Evolutionary conservation across 2,888 invertebrate genomes (phyloP), one percentile per base, ranked within the genome.

Genomic region (Arrhopalites spinosus): DNA sequence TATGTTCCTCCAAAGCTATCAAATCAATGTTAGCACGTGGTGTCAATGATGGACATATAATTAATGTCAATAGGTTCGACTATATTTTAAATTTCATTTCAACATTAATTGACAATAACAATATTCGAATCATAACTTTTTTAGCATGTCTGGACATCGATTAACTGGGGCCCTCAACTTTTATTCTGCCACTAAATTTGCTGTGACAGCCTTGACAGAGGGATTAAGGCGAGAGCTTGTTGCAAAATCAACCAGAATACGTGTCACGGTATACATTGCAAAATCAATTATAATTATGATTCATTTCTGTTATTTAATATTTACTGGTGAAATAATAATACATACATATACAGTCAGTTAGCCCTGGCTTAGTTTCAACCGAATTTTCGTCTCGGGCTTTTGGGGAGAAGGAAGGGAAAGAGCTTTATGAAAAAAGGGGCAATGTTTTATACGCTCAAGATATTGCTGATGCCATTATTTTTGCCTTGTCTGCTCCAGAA

Each of bases 391-490:
- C 25, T 25, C 45, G 78, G 11, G 68, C 79, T 2, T 78, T 79
- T 29, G 78, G 78, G 7, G 78, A 75, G 45, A 85, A 79, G 83
- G 83, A 77, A 82, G 84, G 81, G 81, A 11, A 81, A 11, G 84
- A 83, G 47, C 83, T 85, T 25, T 85, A 86, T 67, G 50, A 45
- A 29, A 84, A 85, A 13, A n/a, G 45, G 17, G 83, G 86, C 78
- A 87, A 88, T 56, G n/a, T 36, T 43, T 86, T 90, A 5, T 85
- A 88, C 67, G 84, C 90, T 0, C 84, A 86, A 59, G 91, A 91
- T 83, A 86, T 92, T 7, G 90, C 90, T 0, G 87, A 89, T 77
- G 88, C 90, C 1, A 88, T 90, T 0, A 77, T 89, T 15, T 91
- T 90, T 83, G 88, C 88, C 0, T 84, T 92, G 17, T 87, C 89